Evolutionary conservation across 2,888 invertebrate species (phyloP), one percentile per base, ranked within the genome.

Genomic region (Cephus pulcher): DNA sequence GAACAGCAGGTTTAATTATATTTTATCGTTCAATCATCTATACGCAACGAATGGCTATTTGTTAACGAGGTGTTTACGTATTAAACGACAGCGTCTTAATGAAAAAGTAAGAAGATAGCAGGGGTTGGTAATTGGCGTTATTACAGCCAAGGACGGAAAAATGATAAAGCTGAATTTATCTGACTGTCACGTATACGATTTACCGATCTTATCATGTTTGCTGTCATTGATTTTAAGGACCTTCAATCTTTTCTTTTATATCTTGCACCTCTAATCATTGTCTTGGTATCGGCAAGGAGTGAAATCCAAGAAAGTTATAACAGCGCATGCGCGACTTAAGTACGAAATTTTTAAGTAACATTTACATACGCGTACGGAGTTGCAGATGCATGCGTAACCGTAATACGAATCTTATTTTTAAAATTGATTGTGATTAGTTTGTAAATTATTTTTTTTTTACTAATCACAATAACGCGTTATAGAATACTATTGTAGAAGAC

Each of bases 81-180:
- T 9, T 23, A 23, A 56, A 56, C 15, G 56, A 23, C 9, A 56
- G 40, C 15, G 40, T 80, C 77, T 84, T 79, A 78, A 85, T 87
- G 87, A 83, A 89, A 88, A 88, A 89, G 87, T 89, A 88, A 85
- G 88, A 89, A 89, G 89, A 88, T 87, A 88, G 85, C 86, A 83
- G 83, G 84, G 77, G 77, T 74, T 75, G 6, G 2, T 23, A 23
- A 56, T 56, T 56, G 56, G 56, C 56, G 56, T 2, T 23, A 56
- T 1, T 23, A 34, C 11, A 30, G 30, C 71, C 12, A 32, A n/a
- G 71, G 71, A 71, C 71, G 71, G 71, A 71, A 15, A 34, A 71
- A 71, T n/a, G 71, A n/a, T 71, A 56, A 56, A 23, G 15, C 56
- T 23, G 56, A 15, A 23, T 56, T 56, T 23, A 23, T 56, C 23